phyloP scores from a whole-genome alignment of 23 tunicate species.

The Oikopleura vanhoeffeni region DNA sequence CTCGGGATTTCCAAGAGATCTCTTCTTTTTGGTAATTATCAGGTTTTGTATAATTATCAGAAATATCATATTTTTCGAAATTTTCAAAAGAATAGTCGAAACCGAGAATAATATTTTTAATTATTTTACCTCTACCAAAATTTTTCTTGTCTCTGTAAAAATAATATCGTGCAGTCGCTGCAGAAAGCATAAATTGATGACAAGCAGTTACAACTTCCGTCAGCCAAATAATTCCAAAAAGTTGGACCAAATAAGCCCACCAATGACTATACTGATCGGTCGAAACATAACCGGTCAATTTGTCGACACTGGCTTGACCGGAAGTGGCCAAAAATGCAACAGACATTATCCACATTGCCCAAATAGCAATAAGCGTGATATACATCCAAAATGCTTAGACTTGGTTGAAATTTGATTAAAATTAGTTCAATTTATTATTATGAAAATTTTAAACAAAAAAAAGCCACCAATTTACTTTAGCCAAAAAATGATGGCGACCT shows the following conservation, averaged over 20 bases:
- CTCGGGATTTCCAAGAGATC: too few relatives aligned
- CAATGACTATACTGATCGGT: background rate
- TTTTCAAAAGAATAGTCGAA: too few relatives aligned
- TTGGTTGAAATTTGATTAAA: too few relatives aligned
- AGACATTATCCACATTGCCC: background rate
- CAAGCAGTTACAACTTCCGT: slow-evolving; percentile 9
- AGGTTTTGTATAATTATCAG: too few relatives aligned
- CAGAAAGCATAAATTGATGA: background rate
- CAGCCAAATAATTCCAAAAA: slow-evolving; percentile 2
- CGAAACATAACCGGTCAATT: background rate
- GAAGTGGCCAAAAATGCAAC: background rate
- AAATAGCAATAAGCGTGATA: background rate
- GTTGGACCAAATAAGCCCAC: slow-evolving; percentile 8
- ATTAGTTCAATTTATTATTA: too few relatives aligned
- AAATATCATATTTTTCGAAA: too few relatives aligned
- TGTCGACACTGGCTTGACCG: background rate
- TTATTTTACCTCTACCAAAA: background rate
- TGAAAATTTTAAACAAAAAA: too few relatives aligned
- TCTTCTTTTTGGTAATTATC: too few relatives aligned
- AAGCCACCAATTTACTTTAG: too few relatives aligned
- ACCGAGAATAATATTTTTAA: too few relatives aligned
- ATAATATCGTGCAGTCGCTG: background rate
- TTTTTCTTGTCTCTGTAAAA: background rate
- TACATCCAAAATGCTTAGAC: slow-evolving; percentile 15
- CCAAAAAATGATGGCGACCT: too few relatives aligned